Evolutionary conservation across 2,888 invertebrate species (phyloP).

Genomic region (Ormyrus nitidulus): DNA sequence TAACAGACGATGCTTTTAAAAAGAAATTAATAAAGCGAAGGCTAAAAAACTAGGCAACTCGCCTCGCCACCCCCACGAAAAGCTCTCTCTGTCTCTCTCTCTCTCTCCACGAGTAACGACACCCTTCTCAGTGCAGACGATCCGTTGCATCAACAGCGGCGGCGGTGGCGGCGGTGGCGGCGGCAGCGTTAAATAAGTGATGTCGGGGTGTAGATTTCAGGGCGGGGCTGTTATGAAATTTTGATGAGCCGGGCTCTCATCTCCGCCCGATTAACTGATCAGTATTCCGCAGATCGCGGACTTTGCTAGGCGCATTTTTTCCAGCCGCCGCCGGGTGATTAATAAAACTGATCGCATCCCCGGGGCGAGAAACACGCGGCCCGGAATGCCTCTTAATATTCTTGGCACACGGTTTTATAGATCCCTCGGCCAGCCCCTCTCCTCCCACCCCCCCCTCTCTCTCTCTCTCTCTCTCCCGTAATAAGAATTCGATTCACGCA

Average conservation of each 20-base stretch:
- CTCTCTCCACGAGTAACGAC: too few relatives aligned
- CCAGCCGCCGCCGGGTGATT: constrained; percentile 50
- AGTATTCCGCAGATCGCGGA: constrained; percentile 56
- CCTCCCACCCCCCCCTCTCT: background rate
- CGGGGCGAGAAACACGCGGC: constrained; percentile 47
- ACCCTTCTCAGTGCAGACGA: too few relatives aligned
- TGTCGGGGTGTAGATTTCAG: constrained; percentile 45
- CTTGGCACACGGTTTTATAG: constrained; percentile 54
- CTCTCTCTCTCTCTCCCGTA: constrained; percentile 22
- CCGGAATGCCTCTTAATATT: constrained; percentile 59
- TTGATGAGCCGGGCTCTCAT: constrained; percentile 52
- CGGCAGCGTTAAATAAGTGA: constrained; percentile 59
- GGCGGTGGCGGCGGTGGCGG: background rate
- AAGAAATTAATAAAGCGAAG: too few relatives aligned
- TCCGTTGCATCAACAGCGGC: too few relatives aligned
- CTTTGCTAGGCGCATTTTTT: constrained; percentile 13
- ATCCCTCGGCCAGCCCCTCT: constrained; percentile 4
- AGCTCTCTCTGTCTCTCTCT: too few relatives aligned
- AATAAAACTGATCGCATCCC: constrained; percentile 57
- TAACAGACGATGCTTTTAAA: too few relatives aligned
- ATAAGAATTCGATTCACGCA: constrained; percentile 56
- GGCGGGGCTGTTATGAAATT: constrained; percentile 58
- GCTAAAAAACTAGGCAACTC: too few relatives aligned
- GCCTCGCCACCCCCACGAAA: too few relatives aligned
- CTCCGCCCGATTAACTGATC: constrained; percentile 57